Evolutionary conservation across 1,140 invertebrate genomes (phyloP).

Genomic region (Leucophenga varia): DNA sequence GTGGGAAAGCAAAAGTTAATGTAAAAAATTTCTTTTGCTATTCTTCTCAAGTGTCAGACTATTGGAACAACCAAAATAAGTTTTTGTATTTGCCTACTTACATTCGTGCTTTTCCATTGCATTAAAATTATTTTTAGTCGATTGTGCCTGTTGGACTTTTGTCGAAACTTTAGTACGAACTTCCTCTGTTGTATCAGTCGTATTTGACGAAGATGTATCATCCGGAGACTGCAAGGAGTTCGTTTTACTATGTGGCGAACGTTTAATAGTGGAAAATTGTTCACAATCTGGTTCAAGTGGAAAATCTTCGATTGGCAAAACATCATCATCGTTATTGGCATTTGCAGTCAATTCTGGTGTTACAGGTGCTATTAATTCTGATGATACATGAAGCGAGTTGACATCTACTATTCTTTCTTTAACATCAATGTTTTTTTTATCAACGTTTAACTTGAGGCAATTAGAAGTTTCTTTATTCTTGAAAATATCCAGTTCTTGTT

Average conservation of each 20-base stretch:
- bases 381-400: no score
- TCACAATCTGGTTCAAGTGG: constrained; percentile 65
- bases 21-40: no score
- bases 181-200: constrained; percentile 45
- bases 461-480: constrained; percentile 4
- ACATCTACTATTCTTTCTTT: no score
- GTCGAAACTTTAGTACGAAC: constrained; percentile 50
- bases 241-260: constrained; percentile 66
- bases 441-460: no score
- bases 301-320: constrained; percentile 57
- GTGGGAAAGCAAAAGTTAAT: neutral
- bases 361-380: constrained; percentile 28
- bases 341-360: constrained; percentile 32
- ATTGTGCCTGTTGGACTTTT: constrained; percentile 46
- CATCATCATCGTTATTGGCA: constrained; percentile 30
- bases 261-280: constrained; percentile 68
- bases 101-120: constrained; percentile 43
- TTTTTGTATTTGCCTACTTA: constrained; percentile 19
- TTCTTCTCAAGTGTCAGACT: no score
- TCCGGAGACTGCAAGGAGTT: constrained; percentile 54
- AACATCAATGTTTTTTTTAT: no score
- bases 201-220: constrained; percentile 49
- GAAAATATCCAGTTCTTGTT: constrained; percentile 3
- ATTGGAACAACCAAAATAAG: no score
- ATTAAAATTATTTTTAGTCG: constrained; percentile 35